Percentiles rank a stretch among this genome's conserved stretches.
These are phyloP conservation scores for Solenodon paradoxus DNA, from an alignment of 2,113 vertebrate genomes.

Conservation along the genomic window DNA sequence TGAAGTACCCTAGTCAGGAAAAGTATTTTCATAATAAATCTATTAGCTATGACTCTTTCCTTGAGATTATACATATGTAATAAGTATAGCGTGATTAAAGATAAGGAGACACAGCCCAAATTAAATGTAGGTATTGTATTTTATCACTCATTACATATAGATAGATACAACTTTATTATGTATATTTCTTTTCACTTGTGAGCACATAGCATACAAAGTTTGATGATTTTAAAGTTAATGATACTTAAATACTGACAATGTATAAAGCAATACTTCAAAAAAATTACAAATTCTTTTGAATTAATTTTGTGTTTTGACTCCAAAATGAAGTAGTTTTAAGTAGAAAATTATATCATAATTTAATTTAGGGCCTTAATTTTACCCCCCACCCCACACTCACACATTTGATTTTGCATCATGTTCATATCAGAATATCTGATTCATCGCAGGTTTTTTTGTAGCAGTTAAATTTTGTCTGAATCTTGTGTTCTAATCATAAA, in stretches of 20 bases:
- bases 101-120: not conserved
- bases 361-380: too few relatives aligned
- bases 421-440: not conserved
- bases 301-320: not conserved
- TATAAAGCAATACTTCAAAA: not conserved
- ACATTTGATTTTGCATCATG: not conserved
- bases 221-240: not conserved
- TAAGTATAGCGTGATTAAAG: not conserved
- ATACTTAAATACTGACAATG: not conserved
- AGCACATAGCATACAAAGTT: not conserved
- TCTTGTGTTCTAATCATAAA: not conserved
- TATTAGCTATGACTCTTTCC: not conserved
- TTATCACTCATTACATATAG: not conserved
- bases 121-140: not conserved
- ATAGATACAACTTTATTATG: not conserved
- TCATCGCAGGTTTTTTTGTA: not conserved
- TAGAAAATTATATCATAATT: not conserved
- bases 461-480: not conserved
- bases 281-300: not conserved
- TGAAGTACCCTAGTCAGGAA: not conserved
- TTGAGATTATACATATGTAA: not conserved
- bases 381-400: too few relatives aligned
- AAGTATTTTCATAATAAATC: constrained; percentile 12
- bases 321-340: not conserved
- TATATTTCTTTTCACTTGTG: not conserved